These are phyloP conservation scores for Coenonympha glycerion DNA, from an alignment of 2,888 invertebrate genomes.

Conservation along the genomic window DNA sequence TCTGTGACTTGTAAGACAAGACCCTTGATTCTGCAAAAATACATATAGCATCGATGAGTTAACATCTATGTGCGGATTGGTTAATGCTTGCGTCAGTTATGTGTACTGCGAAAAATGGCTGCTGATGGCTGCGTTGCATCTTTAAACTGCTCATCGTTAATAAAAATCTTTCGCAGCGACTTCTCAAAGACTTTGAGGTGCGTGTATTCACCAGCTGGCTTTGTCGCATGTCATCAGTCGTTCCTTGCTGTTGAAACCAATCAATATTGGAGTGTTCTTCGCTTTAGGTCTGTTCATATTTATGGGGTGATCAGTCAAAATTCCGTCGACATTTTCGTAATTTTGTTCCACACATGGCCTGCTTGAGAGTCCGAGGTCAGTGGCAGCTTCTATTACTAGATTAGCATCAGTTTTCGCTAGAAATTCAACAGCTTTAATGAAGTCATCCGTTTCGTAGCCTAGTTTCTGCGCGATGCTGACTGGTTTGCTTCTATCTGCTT, in stretches of 20 bases:
- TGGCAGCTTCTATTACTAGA: constrained; percentile 33
- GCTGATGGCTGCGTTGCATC: too few relatives aligned
- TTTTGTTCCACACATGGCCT: constrained; percentile 41
- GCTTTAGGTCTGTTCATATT: constrained; percentile 37
- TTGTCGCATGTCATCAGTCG: constrained; percentile 12
- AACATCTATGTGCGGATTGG: too few relatives aligned
- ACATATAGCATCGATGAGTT: too few relatives aligned
- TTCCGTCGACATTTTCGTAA: constrained; percentile 39
- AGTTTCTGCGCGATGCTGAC: constrained; percentile 40
- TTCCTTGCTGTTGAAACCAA: constrained; percentile 49
- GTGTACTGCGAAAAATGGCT: too few relatives aligned
- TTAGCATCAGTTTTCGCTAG: constrained; percentile 33
- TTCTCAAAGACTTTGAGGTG: constrained; percentile 26
- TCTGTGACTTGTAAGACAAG: too few relatives aligned
- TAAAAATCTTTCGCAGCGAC: constrained; percentile 11
- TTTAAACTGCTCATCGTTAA: constrained; percentile 22
- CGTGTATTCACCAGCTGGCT: constrained; percentile 29
- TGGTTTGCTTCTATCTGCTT: constrained; percentile 37
- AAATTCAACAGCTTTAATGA: constrained; percentile 38
- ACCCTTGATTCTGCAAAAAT: too few relatives aligned
- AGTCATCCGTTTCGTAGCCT: constrained; percentile 32
- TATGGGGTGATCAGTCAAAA: constrained; percentile 41
- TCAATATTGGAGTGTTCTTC: constrained; percentile 37
- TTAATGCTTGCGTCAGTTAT: too few relatives aligned
- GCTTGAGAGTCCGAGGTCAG: constrained; percentile 15